Base-by-base conservation (phyloP, 2,797 vertebrate species). In the Notolabrus celidotus region DNA sequence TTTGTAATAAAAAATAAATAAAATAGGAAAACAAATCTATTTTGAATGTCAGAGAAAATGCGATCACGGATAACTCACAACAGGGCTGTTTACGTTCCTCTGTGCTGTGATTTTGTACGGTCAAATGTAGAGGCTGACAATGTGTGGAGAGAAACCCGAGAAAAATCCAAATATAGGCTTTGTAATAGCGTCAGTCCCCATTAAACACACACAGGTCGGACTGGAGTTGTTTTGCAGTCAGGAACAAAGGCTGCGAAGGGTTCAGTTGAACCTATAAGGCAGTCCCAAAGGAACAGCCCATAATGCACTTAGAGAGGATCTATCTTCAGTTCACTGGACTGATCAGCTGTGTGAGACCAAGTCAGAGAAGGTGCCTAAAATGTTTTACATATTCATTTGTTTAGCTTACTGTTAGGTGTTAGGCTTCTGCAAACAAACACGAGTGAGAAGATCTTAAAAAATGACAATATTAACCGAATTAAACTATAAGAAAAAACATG, bases 301-400 rank as follows among this genome's bases (percentile, higher is more conserved):
- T 75, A 73, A 84, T 85, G 80, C 83, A 89, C 77, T 88, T 76
- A 81, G 69, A 74, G 63, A 82, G 71, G 56, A 83, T 81, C 66
- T 69, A 46, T 52, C 57, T 33, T 71, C 73, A 64, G 69, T 84
- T 76, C 50, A 38, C 51, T 55, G 75, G 66, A 66, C 77, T 68
- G 77, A 80, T 77, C 62, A 68, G 71, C 55, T 60, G 57, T 55
- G 61, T 61, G 62, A 63, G 49, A 67, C 71, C 79, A 61, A 46
- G 75, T 80, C 47, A 75, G 77, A 86, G 80, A 84, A 85, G 85
- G 80, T 84, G 88, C 87, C 85, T 88, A 71, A 84, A 85, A 80
- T 56, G 33, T 85, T 88, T 71, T 66, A 76, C 53, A 75, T 67
- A 20, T 63, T 82, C 15, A 58, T 82, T 84, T 71, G 38, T 87